phyloP scores from a whole-genome alignment of 1,140 invertebrate species.

The Anastrepha ludens region DNA sequence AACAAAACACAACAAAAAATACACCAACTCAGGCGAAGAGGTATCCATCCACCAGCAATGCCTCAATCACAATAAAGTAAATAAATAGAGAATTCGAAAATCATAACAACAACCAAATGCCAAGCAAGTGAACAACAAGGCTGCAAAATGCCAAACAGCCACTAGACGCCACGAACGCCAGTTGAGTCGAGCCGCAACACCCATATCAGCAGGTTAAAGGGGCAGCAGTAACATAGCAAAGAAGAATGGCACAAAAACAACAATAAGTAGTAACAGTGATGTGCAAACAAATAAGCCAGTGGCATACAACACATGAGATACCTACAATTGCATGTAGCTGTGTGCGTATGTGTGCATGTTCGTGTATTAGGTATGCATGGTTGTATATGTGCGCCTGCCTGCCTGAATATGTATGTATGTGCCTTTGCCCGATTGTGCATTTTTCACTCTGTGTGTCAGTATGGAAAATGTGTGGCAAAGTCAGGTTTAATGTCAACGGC shows the following conservation, averaged over 20 bases:
- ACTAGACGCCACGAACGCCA: conserved; percentile 23
- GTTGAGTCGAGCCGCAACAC: background rate
- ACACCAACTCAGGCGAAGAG: background rate
- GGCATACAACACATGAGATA: background rate
- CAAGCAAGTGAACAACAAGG: background rate
- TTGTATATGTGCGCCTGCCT: too few relatives aligned
- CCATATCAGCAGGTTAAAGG: conserved; percentile 46
- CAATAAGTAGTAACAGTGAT: background rate
- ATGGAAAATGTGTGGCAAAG: conserved; percentile 44
- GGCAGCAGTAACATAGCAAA: conserved; percentile 48
- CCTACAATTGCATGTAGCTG: background rate
- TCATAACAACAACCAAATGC: conserved; percentile 23
- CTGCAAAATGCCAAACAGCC: conserved; percentile 36
- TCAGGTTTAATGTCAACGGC: conserved; percentile 49
- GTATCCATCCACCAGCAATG: background rate
- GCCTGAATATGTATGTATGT: background rate
- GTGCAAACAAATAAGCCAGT: conserved; percentile 28
- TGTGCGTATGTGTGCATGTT: background rate
- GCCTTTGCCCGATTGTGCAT: background rate
- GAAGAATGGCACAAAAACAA: conserved; percentile 22
- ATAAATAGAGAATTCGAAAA: conserved; percentile 8
- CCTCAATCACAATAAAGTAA: background rate
- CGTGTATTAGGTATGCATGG: background rate
- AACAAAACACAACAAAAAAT: background rate
- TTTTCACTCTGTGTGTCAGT: conserved; percentile 40